Base-by-base conservation (phyloP, 2,888 invertebrate species). In the Torymus aiolomorphi region DNA sequence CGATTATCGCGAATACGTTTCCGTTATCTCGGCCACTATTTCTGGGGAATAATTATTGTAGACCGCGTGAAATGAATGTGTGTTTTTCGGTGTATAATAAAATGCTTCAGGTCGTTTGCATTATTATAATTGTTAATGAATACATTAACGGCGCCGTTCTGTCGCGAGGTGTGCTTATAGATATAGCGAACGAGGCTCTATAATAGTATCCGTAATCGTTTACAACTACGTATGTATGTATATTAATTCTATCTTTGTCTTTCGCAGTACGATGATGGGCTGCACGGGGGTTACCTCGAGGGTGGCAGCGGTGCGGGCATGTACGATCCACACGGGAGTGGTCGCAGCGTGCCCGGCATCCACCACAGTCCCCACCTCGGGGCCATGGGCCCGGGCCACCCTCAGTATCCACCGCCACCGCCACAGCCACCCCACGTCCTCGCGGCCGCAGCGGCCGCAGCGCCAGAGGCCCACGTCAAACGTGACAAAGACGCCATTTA, bases 401-500 rank as follows among this genome's bases (percentile, higher is more conserved):
- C 95, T 93, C 96, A 93, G 93, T 95, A 91, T 94, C 96, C 91
- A 95, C 94, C 91, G 93, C 94, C 91, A 93, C 91, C 75, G 91
- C 91, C 78, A 91, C 93, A 89, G 95, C 88, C 87, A 56, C 97
- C 96, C 92, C 96, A 96, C 91, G 94, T 96, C 93, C 95, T 95
- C 88, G 94, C 94, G 89, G 94, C 92, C 88, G 91, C 92, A 92
- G 92, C 89, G 88, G 91, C 90, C 74, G 89, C 89, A 70, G 93
- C 94, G 82, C 97, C 97, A 88, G 97, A 97, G 92, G 97, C 97
- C 88, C 97, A 97, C 92, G 78, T 80, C 76, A 98, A 98, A 93
- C 93, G 98, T 91, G 98, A 98, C 93, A 98, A 98, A 93, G 98
- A 98, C 93, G 97, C 98, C 91, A 98, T 98, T 91, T 98, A 98